Evolutionary conservation across 2,113 vertebrate genomes (phyloP), one percentile per base, ranked within the genome.

Genomic region (Carassius auratus): DNA sequence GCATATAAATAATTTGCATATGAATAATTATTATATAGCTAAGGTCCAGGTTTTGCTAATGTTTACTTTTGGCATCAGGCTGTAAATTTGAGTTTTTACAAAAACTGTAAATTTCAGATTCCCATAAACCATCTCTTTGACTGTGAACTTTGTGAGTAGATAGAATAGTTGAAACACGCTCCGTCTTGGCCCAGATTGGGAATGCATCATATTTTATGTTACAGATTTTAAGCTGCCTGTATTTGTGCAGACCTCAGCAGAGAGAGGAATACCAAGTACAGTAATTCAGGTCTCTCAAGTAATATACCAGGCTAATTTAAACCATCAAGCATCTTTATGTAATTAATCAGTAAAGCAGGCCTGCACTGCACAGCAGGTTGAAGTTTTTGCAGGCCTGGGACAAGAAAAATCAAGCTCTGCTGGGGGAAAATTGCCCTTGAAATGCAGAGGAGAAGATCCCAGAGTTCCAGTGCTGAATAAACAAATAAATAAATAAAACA

Each of bases 401-500:
- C 30, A 38, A 78, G 79, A 61, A 45, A 75, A 83, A 80, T 76
- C 17, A 38, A 38, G 26, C 30, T 13, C 76, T 59, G 14, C 8
- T 61, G 30, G 14, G 33, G 14, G 6, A 17, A 61, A 82, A 86
- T 76, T 76, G 76, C 81, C 83, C 84, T 86, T 83, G 83, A 85
- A 83, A 85, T 77, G 83, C 80, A 81, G 76, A 88, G 81, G 76
- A 74, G 30, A 77, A 71, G 62, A 84, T 69, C 15, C 33, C 84
- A 61, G 80, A 84, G 77, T 68, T 79, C 74, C 69, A 62, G 73
- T 55, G 79, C 61, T 87, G 75, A 85, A 85, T 86, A 84, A 85
- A 84, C 55, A 86, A 85, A 87, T 85, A 88, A 89, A 84, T 81
- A 86, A 89, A 88, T 86, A 76, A 86, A 85, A 89, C 76, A 90